Evolutionary conservation across 2,113 vertebrate genomes (phyloP).

Genomic region (Pluvianellus socialis): DNA sequence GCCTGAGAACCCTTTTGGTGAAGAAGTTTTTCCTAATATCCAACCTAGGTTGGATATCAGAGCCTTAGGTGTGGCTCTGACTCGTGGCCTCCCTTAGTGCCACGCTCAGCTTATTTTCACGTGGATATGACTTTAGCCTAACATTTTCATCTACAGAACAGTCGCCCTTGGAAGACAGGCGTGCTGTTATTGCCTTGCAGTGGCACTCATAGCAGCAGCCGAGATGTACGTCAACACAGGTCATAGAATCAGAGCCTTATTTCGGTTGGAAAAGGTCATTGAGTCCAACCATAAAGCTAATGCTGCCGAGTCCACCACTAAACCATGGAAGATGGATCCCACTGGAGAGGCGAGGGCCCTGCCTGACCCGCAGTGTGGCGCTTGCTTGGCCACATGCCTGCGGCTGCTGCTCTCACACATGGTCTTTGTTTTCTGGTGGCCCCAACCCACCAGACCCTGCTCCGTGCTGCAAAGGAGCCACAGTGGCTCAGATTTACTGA

Average conservation of each 20-base stretch:
- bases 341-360: neutral
- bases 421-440: neutral
- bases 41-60: no score
- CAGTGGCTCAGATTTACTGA: neutral
- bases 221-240: neutral
- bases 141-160: fast-evolving
- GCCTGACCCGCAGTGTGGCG: neutral
- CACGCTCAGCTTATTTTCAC: fast-evolving
- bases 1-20: no score
- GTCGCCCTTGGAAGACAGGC: neutral
- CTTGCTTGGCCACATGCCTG: neutral
- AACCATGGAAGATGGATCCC: neutral
- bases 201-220: neutral
- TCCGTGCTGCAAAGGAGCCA: neutral
- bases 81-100: neutral
- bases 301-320: neutral
- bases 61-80: neutral
- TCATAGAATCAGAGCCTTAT: neutral
- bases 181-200: neutral
- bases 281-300: neutral
- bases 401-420: fast-evolving
- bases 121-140: neutral
- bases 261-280: neutral
- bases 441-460: fast-evolving
- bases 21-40: no score